A percentile compares a stretch with the other conserved stretches of the same genome.
phyloP scores from a whole-genome alignment of 2,888 invertebrate species.

The Nezara viridula region DNA sequence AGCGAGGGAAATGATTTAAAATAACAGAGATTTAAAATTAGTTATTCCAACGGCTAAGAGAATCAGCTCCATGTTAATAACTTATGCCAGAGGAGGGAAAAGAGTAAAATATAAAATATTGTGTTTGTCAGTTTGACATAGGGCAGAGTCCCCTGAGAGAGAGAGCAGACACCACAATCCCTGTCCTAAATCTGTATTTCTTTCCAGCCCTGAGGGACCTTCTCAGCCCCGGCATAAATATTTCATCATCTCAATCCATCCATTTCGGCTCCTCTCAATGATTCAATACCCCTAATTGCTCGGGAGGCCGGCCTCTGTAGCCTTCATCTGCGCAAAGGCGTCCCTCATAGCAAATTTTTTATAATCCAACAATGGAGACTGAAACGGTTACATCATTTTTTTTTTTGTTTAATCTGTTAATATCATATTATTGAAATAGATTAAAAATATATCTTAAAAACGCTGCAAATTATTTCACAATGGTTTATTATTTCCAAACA shows the following conservation, averaged over 20 bases:
- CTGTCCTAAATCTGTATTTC: conserved; percentile 23
- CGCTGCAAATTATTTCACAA: too few relatives aligned
- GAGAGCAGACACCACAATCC: conserved; percentile 17
- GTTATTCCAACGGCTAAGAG: neutral
- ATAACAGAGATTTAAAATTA: neutral
- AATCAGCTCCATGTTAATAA: neutral
- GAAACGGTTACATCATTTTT: neutral
- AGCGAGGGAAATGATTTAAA: neutral
- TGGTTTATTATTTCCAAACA: too few relatives aligned
- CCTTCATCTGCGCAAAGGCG: neutral
- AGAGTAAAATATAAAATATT: conserved; percentile 19
- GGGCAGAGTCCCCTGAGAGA: neutral
- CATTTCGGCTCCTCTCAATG: neutral
- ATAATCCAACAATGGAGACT: neutral
- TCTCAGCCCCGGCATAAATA: neutral
- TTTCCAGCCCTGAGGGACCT: neutral
- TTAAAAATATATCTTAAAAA: too few relatives aligned
- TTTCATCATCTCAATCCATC: conserved; percentile 23
- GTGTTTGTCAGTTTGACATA: conserved; percentile 28
- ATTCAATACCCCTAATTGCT: conserved; percentile 9
- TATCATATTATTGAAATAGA: neutral
- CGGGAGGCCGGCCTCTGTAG: neutral
- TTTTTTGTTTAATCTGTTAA: neutral
- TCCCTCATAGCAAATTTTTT: neutral
- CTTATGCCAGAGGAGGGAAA: neutral